These are phyloP conservation scores for Diachrysia chrysitis DNA, from an alignment of 2,888 invertebrate genomes.

Conservation along the genomic window DNA sequence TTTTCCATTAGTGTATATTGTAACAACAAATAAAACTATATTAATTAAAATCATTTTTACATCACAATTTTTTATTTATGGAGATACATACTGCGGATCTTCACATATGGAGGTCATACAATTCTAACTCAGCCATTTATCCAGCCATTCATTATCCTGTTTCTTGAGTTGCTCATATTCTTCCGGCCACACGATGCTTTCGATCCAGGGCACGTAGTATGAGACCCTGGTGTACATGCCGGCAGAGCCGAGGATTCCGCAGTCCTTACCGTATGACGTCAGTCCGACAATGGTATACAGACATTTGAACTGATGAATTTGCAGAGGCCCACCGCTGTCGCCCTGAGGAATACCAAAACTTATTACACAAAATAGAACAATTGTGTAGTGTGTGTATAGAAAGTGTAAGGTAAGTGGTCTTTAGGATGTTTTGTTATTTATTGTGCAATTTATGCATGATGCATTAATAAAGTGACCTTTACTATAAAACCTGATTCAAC, in stretches of 20 bases:
- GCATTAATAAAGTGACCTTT: too few species aligned
- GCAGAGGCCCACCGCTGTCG: conserved; percentile 61
- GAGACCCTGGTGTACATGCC: conserved; percentile 90
- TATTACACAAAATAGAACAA: too few species aligned
- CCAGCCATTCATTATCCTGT: conserved; percentile 4
- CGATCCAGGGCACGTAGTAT: conserved; percentile 89
- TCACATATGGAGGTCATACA: neutral
- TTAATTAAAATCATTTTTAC: too few species aligned
- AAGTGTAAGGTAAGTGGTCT: too few species aligned
- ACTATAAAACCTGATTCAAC: too few species aligned
- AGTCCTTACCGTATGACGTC: conserved; percentile 82
- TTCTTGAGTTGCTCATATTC: conserved; percentile 26
- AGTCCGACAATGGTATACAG: conserved; percentile 86
- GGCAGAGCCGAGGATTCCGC: conserved; percentile 77
- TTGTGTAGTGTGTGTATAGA: too few species aligned
- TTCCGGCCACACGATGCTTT: conserved; percentile 87
- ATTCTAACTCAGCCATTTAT: conserved; percentile 11
- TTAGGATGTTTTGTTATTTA: too few species aligned
- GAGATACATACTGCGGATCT: too few species aligned
- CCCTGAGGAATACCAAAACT: conserved; percentile 30
- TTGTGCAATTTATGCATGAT: too few species aligned
- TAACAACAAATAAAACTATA: too few species aligned
- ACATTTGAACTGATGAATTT: conserved; percentile 68
- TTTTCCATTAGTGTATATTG: too few species aligned
- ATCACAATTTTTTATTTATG: too few species aligned